phyloP scores from a whole-genome alignment of 2,797 vertebrate genomes.

The Hylomyscus alleni region DNA sequence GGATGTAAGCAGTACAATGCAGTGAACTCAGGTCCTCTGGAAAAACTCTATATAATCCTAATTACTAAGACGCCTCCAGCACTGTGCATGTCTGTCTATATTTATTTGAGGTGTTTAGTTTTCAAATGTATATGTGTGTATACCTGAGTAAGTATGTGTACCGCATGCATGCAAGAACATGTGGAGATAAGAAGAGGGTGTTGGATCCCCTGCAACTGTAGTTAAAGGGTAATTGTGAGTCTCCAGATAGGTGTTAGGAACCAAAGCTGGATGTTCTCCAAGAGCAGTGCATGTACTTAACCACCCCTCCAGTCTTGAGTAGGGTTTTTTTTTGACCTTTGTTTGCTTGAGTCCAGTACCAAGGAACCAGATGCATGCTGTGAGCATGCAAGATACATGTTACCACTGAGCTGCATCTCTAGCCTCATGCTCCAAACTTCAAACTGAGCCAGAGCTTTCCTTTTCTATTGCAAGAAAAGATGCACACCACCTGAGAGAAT shows the following conservation, averaged over 20 bases:
- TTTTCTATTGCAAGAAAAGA: neutral
- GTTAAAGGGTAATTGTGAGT: neutral
- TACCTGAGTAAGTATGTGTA: neutral
- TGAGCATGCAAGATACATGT: neutral
- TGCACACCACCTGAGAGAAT: neutral
- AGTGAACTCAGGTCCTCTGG: neutral
- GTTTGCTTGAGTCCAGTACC: neutral
- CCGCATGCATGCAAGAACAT: neutral
- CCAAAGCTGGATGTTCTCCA: neutral
- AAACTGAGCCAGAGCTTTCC: neutral
- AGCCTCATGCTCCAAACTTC: neutral
- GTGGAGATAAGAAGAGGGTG: neutral
- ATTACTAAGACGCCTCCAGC: neutral
- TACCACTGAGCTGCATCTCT: neutral
- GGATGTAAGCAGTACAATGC: neutral
- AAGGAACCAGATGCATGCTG: neutral
- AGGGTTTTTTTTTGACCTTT: no score
- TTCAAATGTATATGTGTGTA: neutral
- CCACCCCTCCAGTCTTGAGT: neutral
- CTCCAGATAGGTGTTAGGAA: neutral
- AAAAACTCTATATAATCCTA: neutral
- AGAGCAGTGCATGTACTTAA: neutral
- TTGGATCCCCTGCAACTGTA: neutral
- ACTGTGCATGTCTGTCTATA: neutral
- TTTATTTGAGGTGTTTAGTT: neutral